A percentile compares a stretch with the other conserved stretches of the same genome.
Conservation (phyloP, 2,797 vertebrate species). For the Danio albolineatus region DNA sequence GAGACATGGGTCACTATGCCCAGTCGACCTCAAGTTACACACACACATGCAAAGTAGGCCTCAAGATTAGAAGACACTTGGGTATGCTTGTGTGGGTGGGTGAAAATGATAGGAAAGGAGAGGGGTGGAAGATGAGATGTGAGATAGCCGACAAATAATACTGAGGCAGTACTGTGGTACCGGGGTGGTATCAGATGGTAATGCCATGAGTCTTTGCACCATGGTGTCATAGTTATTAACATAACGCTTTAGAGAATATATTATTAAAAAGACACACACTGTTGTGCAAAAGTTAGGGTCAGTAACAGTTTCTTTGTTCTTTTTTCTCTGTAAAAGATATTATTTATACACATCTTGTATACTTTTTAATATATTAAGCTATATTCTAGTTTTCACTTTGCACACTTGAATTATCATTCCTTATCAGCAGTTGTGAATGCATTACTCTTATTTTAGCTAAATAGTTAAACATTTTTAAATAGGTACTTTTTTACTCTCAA, state of each 20-base stretch:
- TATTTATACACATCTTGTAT: no score
- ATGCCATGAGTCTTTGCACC: slow-evolving; percentile 1
- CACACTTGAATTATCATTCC: no score
- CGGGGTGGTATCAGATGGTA: slow-evolving; percentile 1
- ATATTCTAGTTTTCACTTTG: no score
- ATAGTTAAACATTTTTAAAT: no score
- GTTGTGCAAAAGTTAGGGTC: not conserved
- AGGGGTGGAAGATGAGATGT: slow-evolving; percentile 10
- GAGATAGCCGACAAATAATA: slow-evolving; percentile 34
- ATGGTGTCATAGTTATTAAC: not conserved
- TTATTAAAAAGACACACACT: not conserved
- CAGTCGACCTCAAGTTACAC: slow-evolving; percentile 42
- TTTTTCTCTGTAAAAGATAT: no score
- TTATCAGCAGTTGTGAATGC: no score
- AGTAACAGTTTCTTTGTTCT: no score
- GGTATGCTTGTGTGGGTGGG: slow-evolving; percentile 40
- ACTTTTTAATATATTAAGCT: no score
- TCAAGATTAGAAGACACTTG: slow-evolving; percentile 32
- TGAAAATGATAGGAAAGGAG: not conserved
- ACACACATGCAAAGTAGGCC: not conserved
- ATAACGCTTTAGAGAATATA: not conserved
- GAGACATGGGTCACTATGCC: slow-evolving; percentile 51
- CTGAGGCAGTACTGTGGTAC: slow-evolving; percentile 7
- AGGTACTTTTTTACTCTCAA: no score
- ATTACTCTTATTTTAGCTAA: no score